These are phyloP conservation scores for Eulemur mongoz DNA, from an alignment of 2,797 vertebrate genomes.

Conservation along the genomic window DNA sequence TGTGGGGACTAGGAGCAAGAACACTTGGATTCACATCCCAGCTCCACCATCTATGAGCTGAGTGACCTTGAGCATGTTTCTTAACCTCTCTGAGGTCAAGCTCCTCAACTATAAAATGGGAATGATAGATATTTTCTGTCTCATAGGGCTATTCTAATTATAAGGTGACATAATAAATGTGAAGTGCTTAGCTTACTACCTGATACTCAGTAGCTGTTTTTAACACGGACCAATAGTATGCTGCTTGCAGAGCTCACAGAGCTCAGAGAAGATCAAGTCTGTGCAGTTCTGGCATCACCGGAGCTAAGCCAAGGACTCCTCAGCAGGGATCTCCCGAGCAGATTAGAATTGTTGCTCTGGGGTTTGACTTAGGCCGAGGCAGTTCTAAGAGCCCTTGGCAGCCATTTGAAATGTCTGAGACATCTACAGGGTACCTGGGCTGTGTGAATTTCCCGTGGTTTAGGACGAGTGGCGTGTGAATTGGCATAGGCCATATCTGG, in stretches of 20 bases:
- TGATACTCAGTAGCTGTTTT: not conserved
- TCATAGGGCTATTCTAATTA: not conserved
- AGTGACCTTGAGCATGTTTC: not conserved
- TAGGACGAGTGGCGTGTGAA: fast-evolving
- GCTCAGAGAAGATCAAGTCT: not conserved
- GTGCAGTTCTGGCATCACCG: fast-evolving
- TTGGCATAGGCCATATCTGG: fast-evolving
- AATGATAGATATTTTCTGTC: not conserved
- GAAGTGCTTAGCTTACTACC: not conserved
- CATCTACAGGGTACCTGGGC: fast-evolving
- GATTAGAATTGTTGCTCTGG: not conserved
- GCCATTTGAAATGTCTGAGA: fast-evolving
- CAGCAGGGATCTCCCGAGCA: fast-evolving
- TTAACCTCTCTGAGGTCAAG: not conserved
- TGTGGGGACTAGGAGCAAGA: not conserved
- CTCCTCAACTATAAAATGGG: not conserved
- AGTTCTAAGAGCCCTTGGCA: fast-evolving
- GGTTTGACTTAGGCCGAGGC: not conserved
- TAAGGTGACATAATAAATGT: not conserved
- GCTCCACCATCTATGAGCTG: not conserved
- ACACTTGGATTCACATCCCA: not conserved
- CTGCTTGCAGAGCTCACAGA: not conserved
- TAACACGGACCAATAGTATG: fast-evolving
- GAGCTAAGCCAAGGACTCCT: too few relatives aligned
- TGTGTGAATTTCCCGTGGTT: fast-evolving